Evolutionary conservation across 2,113 vertebrate genomes (phyloP), one percentile per base, ranked within the genome.

Genomic region (Probosciger aterrimus): DNA sequence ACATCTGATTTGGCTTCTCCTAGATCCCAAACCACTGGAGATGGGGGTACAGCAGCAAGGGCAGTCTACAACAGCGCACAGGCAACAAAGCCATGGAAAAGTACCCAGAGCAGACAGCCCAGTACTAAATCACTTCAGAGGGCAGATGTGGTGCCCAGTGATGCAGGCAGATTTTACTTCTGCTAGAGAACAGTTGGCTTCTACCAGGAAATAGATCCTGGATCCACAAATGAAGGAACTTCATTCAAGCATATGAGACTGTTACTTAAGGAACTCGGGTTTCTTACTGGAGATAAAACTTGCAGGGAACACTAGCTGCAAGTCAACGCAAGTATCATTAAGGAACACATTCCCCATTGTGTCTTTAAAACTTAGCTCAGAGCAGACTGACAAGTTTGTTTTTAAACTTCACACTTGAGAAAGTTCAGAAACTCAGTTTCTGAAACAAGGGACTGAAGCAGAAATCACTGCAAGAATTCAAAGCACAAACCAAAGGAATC

Each of bases 311-410:
- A 25, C 5, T 7, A 11, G 30, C 13, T 73, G 31, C 37, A 49
- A 74, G 19, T 46, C 35, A 71, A 33, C 23, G 28, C 16, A 78
- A 25, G 23, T 11, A 8, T 28, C 49, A 79, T 75, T 25, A 23
- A 82, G 19, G 19, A 82, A 60, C 11, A 6, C 0, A 1, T 6
- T 73, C 79, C 62, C 27, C 1, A 0, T 8, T 12, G 17, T 33
- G 33, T 28, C 69, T 60, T 84, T 30, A 82, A n/a, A 62, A 11
- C 18, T 86, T 43, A 37, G 28, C 0, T 3, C 4, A 25, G 37
- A 77, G 43, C 13, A 76, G 11, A 31, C 3, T 1, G 28, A 39
- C 43, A 50, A 14, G 23, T 41, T 22, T 35, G 18, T 52, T 85
- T 46, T 68, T 27, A 27, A 73, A 77, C 13, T 4, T 55, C 53